Conservation (phyloP, 2,113 vertebrate genomes). For the Stigmatopora argus region DNA sequence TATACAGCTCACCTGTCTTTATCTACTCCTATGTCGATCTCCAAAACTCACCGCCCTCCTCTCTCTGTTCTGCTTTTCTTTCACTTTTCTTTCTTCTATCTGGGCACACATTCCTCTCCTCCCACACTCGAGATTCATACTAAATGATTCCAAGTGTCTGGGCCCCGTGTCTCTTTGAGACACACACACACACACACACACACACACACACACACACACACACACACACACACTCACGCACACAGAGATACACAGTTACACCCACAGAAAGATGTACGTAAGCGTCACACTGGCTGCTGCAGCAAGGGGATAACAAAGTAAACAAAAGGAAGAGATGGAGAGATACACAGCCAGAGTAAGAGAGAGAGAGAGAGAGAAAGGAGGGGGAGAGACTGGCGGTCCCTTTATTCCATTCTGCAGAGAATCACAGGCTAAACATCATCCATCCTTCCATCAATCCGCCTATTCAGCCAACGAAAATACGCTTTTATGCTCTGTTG, state of each 20-base stretch:
- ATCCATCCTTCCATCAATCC: conserved; percentile 6
- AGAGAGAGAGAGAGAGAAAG: not conserved
- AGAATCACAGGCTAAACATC: conserved; percentile 15
- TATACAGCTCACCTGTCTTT: conserved; percentile 1
- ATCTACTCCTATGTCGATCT: conserved; percentile 62
- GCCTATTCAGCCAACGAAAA: conserved; percentile 4
- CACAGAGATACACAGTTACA: conserved; percentile 27
- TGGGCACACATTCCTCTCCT: conserved; percentile 76
- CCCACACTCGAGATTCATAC: conserved; percentile 74
- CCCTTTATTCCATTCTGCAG: conserved; percentile 27
- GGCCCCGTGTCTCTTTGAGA: conserved; percentile 64
- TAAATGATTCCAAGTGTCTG: conserved; percentile 80
- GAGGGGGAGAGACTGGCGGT: conserved; percentile 17
- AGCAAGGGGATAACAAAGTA: conserved; percentile 45
- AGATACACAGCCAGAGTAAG: not conserved
- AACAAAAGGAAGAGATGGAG: conserved; percentile 43
- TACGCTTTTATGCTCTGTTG: not conserved
- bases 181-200: conserved; percentile 20
- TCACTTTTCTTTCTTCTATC: conserved; percentile 75
- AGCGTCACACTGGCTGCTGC: conserved; percentile 30
- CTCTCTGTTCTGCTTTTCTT: conserved; percentile 71
- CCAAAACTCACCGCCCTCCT: conserved; percentile 53
- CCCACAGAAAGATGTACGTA: conserved; percentile 37
- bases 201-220: conserved; percentile 25
- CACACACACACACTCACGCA: conserved; percentile 8